These are phyloP conservation scores for Cyphomyrus plagiostoma DNA, from an alignment of 2,113 vertebrate genomes.

Conservation along the genomic window DNA sequence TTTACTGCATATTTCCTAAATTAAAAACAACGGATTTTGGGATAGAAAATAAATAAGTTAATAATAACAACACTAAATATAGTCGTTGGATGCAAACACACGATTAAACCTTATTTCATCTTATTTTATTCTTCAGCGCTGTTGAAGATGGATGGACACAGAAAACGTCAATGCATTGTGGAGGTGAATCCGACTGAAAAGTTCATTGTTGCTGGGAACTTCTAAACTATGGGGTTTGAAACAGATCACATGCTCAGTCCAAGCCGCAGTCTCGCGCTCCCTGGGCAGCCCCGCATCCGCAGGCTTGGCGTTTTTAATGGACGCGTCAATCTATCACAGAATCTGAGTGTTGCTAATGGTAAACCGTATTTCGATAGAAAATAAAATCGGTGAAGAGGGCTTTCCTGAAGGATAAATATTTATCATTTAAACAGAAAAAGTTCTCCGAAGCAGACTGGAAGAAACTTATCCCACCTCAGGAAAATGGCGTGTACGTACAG, in stretches of 20 bases:
- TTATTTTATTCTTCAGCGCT: not conserved
- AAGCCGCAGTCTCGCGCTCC: slow-evolving; percentile 24
- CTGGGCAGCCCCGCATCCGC: not conserved
- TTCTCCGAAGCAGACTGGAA: not conserved
- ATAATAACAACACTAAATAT: not conserved
- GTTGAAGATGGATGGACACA: not conserved
- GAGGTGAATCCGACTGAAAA: slow-evolving; percentile 47
- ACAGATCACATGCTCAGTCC: slow-evolving; percentile 55
- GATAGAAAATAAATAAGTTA: not conserved
- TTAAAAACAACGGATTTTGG: not conserved
- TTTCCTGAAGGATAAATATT: not conserved
- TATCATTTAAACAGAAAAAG: not conserved
- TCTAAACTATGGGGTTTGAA: slow-evolving; percentile 60
- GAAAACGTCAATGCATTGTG: slow-evolving; percentile 39
- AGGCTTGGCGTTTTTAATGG: not conserved
- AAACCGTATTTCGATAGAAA: not conserved
- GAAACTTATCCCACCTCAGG: not conserved
- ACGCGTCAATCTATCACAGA: not conserved
- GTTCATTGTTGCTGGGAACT: slow-evolving; percentile 55
- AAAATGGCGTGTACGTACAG: slow-evolving; percentile 61
- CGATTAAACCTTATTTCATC: not conserved
- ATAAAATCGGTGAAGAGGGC: not conserved
- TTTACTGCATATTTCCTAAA: not conserved
- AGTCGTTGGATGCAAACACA: not conserved
- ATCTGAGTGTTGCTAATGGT: not conserved